These are phyloP conservation scores for Mixornis gularis DNA, from an alignment of 2,113 vertebrate species.

Conservation along the genomic window DNA sequence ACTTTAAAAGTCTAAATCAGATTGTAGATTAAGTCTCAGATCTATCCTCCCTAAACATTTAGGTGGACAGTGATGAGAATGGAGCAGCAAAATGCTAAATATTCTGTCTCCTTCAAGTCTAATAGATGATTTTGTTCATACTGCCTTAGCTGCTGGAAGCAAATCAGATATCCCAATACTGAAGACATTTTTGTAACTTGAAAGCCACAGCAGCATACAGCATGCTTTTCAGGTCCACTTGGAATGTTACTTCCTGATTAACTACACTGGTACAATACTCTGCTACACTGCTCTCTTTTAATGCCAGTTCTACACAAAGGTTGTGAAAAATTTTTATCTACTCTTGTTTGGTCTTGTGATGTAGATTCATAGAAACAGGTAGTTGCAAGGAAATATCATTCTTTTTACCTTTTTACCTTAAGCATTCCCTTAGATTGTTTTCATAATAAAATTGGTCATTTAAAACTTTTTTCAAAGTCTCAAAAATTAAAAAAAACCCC, in stretches of 20 bases:
- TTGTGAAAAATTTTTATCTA: background rate
- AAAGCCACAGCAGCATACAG: background rate
- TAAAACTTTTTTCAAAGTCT: background rate
- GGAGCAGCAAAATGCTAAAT: background rate
- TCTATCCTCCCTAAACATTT: background rate
- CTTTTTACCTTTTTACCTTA: background rate
- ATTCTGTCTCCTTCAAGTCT: background rate
- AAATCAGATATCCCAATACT: background rate
- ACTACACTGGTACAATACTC: background rate
- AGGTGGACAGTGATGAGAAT: background rate
- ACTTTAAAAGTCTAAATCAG: background rate
- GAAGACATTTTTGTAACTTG: background rate
- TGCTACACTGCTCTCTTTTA: background rate
- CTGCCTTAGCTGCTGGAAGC: background rate
- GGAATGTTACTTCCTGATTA: background rate
- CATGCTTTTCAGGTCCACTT: background rate
- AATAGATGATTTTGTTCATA: background rate
- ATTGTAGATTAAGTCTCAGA: background rate
- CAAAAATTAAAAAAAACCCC: background rate
- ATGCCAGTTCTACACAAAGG: background rate
- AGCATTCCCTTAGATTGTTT: background rate
- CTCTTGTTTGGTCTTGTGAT: background rate
- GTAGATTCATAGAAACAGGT: background rate
- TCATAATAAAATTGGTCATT: background rate
- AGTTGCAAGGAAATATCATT: background rate